A percentile compares a stretch with the other conserved stretches of the same genome.
Conservation (phyloP, 2,888 invertebrate genomes). For the Drosophila cognata region DNA sequence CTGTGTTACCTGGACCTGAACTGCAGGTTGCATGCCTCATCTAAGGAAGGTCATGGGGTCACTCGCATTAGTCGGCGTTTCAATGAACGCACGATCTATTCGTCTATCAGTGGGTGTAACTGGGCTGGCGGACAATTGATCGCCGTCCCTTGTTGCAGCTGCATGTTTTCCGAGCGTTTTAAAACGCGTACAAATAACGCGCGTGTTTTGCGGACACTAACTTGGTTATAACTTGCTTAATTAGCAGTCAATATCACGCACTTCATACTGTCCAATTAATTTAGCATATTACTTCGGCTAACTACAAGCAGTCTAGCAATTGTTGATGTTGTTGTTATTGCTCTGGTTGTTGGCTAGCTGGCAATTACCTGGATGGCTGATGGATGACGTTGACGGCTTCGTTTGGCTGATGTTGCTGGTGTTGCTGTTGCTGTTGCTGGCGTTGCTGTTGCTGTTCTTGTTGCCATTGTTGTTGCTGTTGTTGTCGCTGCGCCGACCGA, state of each 20-base stretch:
- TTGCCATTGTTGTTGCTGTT: slow-evolving; percentile 16
- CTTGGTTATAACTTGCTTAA: slow-evolving; percentile 74
- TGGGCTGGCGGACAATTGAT: slow-evolving; percentile 28
- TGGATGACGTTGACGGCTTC: slow-evolving; percentile 69
- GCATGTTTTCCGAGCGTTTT: slow-evolving; percentile 19
- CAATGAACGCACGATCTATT: slow-evolving; percentile 25
- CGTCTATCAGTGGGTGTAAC: slow-evolving; percentile 28
- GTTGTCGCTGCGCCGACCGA: slow-evolving; percentile 47
- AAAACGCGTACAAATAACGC: slow-evolving; percentile 39
- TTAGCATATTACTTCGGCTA: slow-evolving; percentile 78
- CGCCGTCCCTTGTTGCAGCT: slow-evolving; percentile 17
- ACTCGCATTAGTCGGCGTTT: slow-evolving; percentile 2
- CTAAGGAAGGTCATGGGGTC: slow-evolving; percentile 28
- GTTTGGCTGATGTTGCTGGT: slow-evolving; percentile 56
- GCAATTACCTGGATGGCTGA: slow-evolving; percentile 62
- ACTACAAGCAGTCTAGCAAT: slow-evolving; percentile 51
- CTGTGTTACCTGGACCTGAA: slow-evolving; percentile 54
- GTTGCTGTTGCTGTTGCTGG: slow-evolving; percentile 30
- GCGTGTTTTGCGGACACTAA: slow-evolving; percentile 64
- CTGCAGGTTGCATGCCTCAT: slow-evolving; percentile 16
- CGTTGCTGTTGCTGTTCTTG: slow-evolving; percentile 40
- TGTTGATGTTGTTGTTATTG: slow-evolving; percentile 27
- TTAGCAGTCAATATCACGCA: slow-evolving; percentile 83
- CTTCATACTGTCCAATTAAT: slow-evolving; percentile 81
- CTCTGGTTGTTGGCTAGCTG: slow-evolving; percentile 41